Base-by-base conservation (phyloP, 2,888 invertebrate genomes). In the Cantharis rustica region DNA sequence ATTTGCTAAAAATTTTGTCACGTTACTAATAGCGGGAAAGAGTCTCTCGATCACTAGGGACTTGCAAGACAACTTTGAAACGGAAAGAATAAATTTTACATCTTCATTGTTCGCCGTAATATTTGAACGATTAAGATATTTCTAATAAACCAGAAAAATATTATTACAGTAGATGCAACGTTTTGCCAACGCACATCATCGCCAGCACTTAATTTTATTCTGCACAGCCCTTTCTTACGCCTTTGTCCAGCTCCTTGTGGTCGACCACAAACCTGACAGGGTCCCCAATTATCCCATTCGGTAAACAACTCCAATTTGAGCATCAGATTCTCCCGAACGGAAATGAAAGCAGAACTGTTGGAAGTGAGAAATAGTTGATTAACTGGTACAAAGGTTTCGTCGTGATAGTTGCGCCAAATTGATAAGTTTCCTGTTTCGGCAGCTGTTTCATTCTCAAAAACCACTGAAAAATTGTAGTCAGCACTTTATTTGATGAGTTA, bases 201-300 rank as follows among this genome's bases (percentile, higher is more conserved):
- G 4, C 16, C 9, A 61, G 75, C 64, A 16, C 77, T 78, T 11
- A 87, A 85, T 82, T 89, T 90, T 61, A 92, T 82, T 79, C 90
- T 87, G 83, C 92, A 92, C 64, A 85, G 87, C 13, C 90, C 91
- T 72, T 84, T 85, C 79, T 89, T 88, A 66, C 87, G 87, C 82
- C 84, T 86, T 62, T 87, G 79, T 61, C 90, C 90, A 66, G 86
- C 83, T 20, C 86, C 86, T 78, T 85, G 85, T 10, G 87, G 85
- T 68, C 86, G 81, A 10, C 87, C 86, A 79, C 90, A 90, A 16
- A 88, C 85, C 80, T 90, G 88, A 82, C 92, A 92, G n/a, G 86
- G 83, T 3, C 90, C 85, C 91, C 91, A 91, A 2, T 87, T 82
- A 72, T 88, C 88, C 91, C 91, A 91, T 81, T 89, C 88, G 3